Conservation (phyloP, 1,140 invertebrate species). For the Leucophenga varia region DNA sequence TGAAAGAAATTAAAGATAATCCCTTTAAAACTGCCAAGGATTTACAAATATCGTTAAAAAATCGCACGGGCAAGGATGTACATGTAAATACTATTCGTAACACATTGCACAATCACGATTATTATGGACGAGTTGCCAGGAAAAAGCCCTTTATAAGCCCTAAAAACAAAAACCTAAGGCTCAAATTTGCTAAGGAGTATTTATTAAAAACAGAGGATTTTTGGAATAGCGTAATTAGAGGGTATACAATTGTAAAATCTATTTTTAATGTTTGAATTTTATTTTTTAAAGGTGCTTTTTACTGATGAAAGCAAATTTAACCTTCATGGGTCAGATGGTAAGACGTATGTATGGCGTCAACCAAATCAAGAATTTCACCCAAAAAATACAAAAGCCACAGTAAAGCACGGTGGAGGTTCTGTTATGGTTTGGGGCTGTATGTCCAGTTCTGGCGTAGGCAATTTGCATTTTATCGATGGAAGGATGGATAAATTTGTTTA, state of each 20-base stretch:
- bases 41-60: constrained; percentile 1
- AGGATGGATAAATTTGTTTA: constrained; percentile 42
- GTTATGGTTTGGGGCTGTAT: constrained; percentile 55
- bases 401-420: too few relatives aligned
- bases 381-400: too few relatives aligned
- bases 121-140: constrained; percentile 5
- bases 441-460: constrained; percentile 29
- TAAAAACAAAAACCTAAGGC: constrained; percentile 2
- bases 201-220: background rate
- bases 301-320: too few relatives aligned
- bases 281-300: too few relatives aligned
- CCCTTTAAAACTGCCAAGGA: background rate
- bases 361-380: too few relatives aligned
- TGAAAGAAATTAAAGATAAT: background rate
- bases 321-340: too few relatives aligned
- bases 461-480: constrained; percentile 36
- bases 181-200: background rate
- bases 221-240: constrained; percentile 5
- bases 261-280: too few relatives aligned
- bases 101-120: constrained; percentile 3
- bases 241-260: too few relatives aligned
- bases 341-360: too few relatives aligned
- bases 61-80: constrained; percentile 1
- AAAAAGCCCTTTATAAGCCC: constrained; percentile 10
- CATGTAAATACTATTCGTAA: background rate